These are phyloP conservation scores for Orchesella flavescens DNA, from an alignment of 2,888 invertebrate genomes.

Conservation along the genomic window DNA sequence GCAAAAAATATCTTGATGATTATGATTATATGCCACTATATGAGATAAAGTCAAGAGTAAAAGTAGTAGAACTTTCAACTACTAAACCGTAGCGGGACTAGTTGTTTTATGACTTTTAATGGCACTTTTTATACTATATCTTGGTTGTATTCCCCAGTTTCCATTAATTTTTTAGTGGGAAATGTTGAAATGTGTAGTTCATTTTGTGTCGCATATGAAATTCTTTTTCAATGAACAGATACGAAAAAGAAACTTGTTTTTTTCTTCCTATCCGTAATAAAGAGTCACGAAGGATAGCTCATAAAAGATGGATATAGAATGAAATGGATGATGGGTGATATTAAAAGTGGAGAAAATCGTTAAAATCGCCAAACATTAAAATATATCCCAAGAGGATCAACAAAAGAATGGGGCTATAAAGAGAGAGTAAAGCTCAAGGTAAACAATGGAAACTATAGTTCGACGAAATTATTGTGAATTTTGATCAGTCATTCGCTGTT, in stretches of 20 bases:
- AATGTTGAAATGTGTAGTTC: background rate
- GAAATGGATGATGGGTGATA: constrained; percentile 39
- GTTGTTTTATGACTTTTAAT: constrained; percentile 51
- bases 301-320: constrained; percentile 35
- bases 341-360: constrained; percentile 24
- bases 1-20: constrained; percentile 38
- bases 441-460: too few relatives aligned
- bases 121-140: background rate
- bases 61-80: background rate
- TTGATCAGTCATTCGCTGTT: too few relatives aligned
- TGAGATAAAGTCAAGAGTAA: background rate
- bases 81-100: constrained; percentile 12
- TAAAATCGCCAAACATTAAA: constrained; percentile 22
- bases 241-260: background rate
- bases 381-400: constrained; percentile 17
- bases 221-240: background rate
- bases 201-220: background rate
- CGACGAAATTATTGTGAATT: too few relatives aligned
- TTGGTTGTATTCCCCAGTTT: background rate
- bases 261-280: constrained; percentile 1
- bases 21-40: constrained; percentile 1
- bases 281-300: constrained; percentile 22
- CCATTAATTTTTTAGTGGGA: background rate
- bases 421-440: too few relatives aligned
- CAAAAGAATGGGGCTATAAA: background rate